These are phyloP conservation scores for Myotis davidii DNA, from an alignment of 2,113 vertebrate genomes.

Conservation along the genomic window DNA sequence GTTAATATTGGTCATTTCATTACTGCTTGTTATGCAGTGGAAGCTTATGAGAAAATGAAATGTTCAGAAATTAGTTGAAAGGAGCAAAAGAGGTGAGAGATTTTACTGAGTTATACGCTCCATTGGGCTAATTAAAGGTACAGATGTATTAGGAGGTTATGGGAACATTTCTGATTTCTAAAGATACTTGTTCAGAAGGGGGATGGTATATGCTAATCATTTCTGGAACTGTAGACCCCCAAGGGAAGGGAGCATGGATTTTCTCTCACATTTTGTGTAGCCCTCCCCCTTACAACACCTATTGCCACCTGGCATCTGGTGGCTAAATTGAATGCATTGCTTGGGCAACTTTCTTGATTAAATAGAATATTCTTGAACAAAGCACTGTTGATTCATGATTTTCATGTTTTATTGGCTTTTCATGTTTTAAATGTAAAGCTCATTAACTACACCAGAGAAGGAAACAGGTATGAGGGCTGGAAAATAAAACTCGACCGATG, in stretches of 20 bases:
- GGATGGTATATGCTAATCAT: neutral
- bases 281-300: neutral
- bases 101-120: conserved; percentile 53
- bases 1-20: conserved; percentile 75
- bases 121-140: conserved; percentile 73
- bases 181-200: conserved; percentile 44
- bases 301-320: conserved; percentile 49
- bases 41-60: conserved; percentile 72
- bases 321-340: neutral
- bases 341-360: conserved; percentile 65
- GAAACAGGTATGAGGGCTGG: conserved; percentile 65
- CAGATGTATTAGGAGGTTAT: conserved; percentile 56
- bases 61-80: conserved; percentile 75
- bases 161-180: conserved; percentile 64
- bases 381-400: conserved; percentile 65
- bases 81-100: conserved; percentile 69
- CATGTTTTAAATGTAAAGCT: conserved; percentile 72
- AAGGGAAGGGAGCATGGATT: neutral
- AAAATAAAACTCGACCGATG: conserved; percentile 63
- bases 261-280: neutral
- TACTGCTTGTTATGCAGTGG: conserved; percentile 64
- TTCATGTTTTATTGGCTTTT: conserved; percentile 74
- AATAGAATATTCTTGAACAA: conserved; percentile 68
- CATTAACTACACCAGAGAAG: conserved; percentile 59
- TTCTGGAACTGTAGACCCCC: neutral